Evolutionary conservation across 2,113 vertebrate species (phyloP).

Genomic region (Collichthys lucidus): DNA sequence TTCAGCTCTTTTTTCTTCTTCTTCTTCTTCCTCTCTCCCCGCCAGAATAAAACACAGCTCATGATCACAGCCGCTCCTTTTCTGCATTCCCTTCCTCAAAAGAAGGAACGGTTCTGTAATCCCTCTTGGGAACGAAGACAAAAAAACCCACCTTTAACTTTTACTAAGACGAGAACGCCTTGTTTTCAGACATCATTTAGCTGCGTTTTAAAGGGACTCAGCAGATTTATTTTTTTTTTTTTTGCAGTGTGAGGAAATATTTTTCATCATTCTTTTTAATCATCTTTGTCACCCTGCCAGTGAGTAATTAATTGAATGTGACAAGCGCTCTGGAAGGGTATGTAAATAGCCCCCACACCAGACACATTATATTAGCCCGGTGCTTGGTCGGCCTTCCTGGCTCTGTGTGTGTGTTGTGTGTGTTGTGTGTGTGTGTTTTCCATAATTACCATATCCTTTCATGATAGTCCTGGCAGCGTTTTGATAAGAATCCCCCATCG

Average conservation of each 20-base stretch:
- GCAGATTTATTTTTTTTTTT: slow-evolving; percentile 51
- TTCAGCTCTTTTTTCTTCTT: slow-evolving; percentile 17
- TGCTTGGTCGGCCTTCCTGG: slow-evolving; percentile 50
- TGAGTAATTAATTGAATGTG: slow-evolving; percentile 81
- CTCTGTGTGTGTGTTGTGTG: slow-evolving; percentile 36
- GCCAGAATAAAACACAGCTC: slow-evolving; percentile 58
- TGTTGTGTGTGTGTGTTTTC: slow-evolving; percentile 47
- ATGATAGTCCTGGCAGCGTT: slow-evolving; percentile 71
- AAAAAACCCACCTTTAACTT: slow-evolving; percentile 39
- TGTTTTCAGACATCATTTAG: slow-evolving; percentile 46
- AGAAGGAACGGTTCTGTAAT: slow-evolving; percentile 11
- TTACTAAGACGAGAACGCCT: not conserved
- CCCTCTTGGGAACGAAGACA: not conserved
- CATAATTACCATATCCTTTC: slow-evolving; percentile 82
- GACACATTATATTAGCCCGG: slow-evolving; percentile 70
- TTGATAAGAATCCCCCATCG: slow-evolving; percentile 73
- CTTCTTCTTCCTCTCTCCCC: not conserved
- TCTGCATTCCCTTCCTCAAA: slow-evolving; percentile 21
- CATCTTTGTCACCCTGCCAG: slow-evolving; percentile 76
- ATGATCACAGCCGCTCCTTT: slow-evolving; percentile 63
- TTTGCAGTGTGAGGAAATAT: slow-evolving; percentile 49
- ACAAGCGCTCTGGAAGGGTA: slow-evolving; percentile 74
- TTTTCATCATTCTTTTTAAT: slow-evolving; percentile 72
- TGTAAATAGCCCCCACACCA: slow-evolving; percentile 77
- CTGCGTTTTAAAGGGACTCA: slow-evolving; percentile 25